These are phyloP conservation scores for Leucoma salicis DNA, from an alignment of 2,888 invertebrate genomes.

Conservation along the genomic window DNA sequence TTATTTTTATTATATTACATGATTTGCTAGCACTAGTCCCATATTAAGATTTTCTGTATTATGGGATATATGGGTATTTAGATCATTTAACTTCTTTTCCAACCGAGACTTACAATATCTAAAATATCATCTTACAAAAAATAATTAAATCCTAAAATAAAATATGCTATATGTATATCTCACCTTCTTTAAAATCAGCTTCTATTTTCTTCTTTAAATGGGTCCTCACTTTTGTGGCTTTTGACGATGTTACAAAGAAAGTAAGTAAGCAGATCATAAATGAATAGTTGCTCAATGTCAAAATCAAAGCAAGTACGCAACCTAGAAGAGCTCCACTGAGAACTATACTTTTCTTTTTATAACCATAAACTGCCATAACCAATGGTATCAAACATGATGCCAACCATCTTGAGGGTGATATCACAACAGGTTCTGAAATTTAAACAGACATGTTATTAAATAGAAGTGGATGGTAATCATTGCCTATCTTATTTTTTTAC, in stretches of 20 bases:
- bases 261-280: slow-evolving; percentile 87
- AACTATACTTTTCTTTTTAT: slow-evolving; percentile 86
- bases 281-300: slow-evolving; percentile 89
- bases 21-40: too few species aligned
- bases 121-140: too few species aligned
- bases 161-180: slow-evolving; percentile 1
- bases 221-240: slow-evolving; percentile 89
- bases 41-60: too few species aligned
- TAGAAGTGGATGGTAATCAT: too few species aligned
- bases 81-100: too few species aligned
- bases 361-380: slow-evolving; percentile 84
- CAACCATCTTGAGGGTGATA: slow-evolving; percentile 86
- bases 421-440: slow-evolving; percentile 76
- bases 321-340: slow-evolving; percentile 88
- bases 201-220: slow-evolving; percentile 86
- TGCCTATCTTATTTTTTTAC: too few species aligned
- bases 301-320: slow-evolving; percentile 86
- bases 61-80: too few species aligned
- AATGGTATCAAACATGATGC: slow-evolving; percentile 85
- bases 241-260: slow-evolving; percentile 91
- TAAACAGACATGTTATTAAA: too few species aligned
- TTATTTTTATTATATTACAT: too few species aligned
- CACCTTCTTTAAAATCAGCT: slow-evolving; percentile 90
- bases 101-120: too few species aligned
- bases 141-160: not conserved